phyloP scores from a whole-genome alignment of 1,140 invertebrate genomes.

The Calephelis virginiensis region DNA sequence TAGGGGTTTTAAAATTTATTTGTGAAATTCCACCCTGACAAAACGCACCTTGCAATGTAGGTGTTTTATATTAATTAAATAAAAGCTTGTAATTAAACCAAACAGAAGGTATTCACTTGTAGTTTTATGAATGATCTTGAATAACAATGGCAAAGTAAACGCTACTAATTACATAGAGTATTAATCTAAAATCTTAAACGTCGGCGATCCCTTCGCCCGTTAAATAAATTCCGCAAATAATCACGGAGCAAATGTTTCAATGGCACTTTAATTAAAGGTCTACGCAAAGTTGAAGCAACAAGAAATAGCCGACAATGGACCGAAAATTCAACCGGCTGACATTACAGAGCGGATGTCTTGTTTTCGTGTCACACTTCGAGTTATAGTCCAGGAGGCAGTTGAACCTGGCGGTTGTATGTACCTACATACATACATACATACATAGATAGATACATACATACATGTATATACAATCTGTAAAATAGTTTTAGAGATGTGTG shows the following conservation, averaged over 20 bases:
- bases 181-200: conserved; percentile 3
- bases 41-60: too few species aligned
- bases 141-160: background rate
- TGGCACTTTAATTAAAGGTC: conserved; percentile 37
- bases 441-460: too few species aligned
- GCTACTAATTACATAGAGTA: background rate
- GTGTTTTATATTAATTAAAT: too few species aligned
- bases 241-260: conserved; percentile 21
- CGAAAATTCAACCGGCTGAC: conserved; percentile 31
- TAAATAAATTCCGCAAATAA: conserved; percentile 19
- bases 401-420: too few species aligned
- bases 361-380: conserved; percentile 29
- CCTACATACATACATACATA: too few species aligned
- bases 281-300: conserved; percentile 30
- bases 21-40: too few species aligned
- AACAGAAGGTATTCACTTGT: too few species aligned
- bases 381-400: background rate
- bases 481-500: too few species aligned
- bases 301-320: conserved; percentile 29
- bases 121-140: too few species aligned
- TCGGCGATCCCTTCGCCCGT: conserved; percentile 10
- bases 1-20: too few species aligned
- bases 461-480: too few species aligned
- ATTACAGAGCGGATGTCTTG: conserved; percentile 33
- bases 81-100: too few species aligned